Conservation (phyloP, 2,888 invertebrate species). For the Eupelmus urozonus region DNA sequence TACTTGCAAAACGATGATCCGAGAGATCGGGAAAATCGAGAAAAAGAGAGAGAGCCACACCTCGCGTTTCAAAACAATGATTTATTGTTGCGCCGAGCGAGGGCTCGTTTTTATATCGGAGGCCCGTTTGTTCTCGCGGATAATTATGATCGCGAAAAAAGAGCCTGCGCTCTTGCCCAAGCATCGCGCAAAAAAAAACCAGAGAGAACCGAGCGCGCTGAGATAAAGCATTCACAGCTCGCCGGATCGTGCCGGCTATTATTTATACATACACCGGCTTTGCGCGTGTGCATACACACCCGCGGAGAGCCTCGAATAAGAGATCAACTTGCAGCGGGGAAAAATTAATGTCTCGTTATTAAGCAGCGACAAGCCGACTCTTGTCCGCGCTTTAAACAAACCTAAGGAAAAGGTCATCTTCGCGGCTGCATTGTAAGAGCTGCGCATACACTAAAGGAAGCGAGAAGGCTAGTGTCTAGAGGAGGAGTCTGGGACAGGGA, state of each 20-base stretch:
- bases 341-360: conserved; percentile 50
- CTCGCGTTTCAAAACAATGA: background rate
- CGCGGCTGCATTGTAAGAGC: background rate
- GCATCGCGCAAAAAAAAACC: background rate
- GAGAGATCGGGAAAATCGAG: too few relatives aligned
- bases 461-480: background rate
- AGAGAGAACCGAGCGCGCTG: background rate
- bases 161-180: background rate
- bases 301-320: conserved; percentile 21
- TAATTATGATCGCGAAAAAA: background rate
- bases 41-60: background rate
- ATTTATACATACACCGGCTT: background rate
- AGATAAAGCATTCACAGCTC: background rate
- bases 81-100: background rate
- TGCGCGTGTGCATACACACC: background rate
- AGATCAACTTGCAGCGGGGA: conserved; percentile 27
- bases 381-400: background rate
- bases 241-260: background rate
- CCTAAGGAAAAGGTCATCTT: conserved; percentile 28
- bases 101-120: background rate
- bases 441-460: background rate
- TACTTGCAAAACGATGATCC: too few relatives aligned
- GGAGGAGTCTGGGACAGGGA: conserved; percentile 28
- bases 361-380: conserved; percentile 35
- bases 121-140: background rate